Evolutionary conservation across 2,797 vertebrate genomes (phyloP).

Genomic region (Micromesistius poutassou): DNA sequence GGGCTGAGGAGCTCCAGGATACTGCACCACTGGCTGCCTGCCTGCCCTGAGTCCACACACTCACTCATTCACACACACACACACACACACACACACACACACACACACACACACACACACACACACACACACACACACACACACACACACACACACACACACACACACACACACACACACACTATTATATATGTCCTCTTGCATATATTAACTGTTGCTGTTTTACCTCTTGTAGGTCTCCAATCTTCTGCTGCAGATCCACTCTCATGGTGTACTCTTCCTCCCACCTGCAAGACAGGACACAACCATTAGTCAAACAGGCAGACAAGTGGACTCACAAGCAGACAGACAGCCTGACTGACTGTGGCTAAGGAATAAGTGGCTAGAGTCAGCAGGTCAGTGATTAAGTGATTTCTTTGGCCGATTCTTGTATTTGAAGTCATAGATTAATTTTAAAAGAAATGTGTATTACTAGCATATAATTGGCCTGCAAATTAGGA

Average conservation of each 20-base stretch:
- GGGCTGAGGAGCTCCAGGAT: conserved; percentile 1
- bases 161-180: background rate
- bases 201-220: background rate
- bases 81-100: background rate
- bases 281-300: conserved; percentile 83
- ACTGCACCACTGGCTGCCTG: conserved; percentile 8
- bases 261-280: conserved; percentile 90
- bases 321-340: background rate
- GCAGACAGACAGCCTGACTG: background rate
- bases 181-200: background rate
- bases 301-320: background rate
- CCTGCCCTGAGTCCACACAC: background rate
- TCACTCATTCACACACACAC: background rate
- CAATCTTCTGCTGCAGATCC: conserved; percentile 88
- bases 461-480: conserved; percentile 12
- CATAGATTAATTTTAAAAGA: conserved; percentile 9
- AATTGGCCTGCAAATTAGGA: conserved; percentile 14
- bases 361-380: background rate
- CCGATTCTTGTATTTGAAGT: background rate
- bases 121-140: background rate
- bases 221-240: conserved; percentile 89
- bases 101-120: background rate
- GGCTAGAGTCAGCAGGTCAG: background rate
- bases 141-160: background rate
- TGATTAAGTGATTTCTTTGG: background rate